phyloP scores from a whole-genome alignment of 2,113 vertebrate species.

The Gila orcuttii region DNA sequence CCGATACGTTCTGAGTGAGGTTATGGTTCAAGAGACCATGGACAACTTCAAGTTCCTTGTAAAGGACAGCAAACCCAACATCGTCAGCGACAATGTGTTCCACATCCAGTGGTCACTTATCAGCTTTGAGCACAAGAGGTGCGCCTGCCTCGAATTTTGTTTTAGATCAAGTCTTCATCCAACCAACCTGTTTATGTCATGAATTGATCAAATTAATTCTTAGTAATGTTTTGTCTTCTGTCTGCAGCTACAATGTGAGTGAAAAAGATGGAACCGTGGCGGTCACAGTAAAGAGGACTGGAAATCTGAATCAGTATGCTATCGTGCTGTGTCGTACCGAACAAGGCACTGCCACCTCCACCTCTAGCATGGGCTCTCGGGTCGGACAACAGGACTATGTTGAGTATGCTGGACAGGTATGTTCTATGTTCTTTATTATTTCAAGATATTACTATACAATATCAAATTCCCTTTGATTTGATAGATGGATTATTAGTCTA shows the following conservation, averaged over 20 bases:
- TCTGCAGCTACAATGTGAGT: conserved; percentile 86
- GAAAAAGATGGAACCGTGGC: conserved; percentile 87
- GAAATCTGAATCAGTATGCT: conserved; percentile 94
- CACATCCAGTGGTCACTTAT: conserved; percentile 97
- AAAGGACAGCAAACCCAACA: conserved; percentile 91
- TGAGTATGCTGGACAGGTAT: conserved; percentile 91
- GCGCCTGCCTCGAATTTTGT: neutral
- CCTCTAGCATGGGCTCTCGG: conserved; percentile 62
- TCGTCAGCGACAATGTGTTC: conserved; percentile 88
- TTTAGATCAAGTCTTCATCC: neutral
- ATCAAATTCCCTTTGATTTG: neutral
- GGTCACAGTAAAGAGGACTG: conserved; percentile 81
- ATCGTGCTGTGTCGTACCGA: conserved; percentile 90
- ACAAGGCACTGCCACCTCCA: conserved; percentile 84
- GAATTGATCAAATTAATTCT: neutral
- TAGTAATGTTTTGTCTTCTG: neutral
- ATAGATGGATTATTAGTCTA: neutral
- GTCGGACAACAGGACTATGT: conserved; percentile 88
- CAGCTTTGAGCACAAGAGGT: conserved; percentile 90
- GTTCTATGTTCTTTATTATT: neutral
- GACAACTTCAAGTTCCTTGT: conserved; percentile 96
- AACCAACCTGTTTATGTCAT: neutral
- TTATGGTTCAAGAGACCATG: conserved; percentile 80
- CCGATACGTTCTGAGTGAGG: conserved; percentile 83
- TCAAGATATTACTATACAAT: neutral